These are phyloP conservation scores for Volucella zonaria DNA, from an alignment of 2,888 invertebrate species.

Conservation along the genomic window DNA sequence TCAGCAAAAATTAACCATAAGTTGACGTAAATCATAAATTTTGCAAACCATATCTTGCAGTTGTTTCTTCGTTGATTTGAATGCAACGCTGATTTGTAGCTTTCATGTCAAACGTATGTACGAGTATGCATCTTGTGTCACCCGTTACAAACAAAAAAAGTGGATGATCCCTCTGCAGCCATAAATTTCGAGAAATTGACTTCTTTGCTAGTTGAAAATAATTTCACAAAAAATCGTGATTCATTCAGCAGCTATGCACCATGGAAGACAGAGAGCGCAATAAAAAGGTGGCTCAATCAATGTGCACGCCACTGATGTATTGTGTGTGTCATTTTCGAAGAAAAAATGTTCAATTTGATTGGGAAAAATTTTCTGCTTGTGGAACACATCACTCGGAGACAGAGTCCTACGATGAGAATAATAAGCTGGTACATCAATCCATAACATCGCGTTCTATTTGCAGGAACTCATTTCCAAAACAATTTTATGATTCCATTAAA, in stretches of 20 bases:
- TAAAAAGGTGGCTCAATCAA: slow-evolving; percentile 26
- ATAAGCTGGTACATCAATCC: slow-evolving; percentile 55
- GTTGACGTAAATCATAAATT: neutral
- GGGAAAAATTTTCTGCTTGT: slow-evolving; percentile 45
- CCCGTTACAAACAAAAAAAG: slow-evolving; percentile 11
- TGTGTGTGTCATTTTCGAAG: slow-evolving; percentile 17
- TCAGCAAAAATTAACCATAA: too few species aligned
- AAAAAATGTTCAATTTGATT: slow-evolving; percentile 24
- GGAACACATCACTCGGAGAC: slow-evolving; percentile 14
- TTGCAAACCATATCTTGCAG: too few species aligned
- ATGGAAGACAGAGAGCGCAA: neutral
- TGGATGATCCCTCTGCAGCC: slow-evolving; percentile 30
- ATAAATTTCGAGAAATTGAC: slow-evolving; percentile 72
- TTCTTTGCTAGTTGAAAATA: slow-evolving; percentile 50
- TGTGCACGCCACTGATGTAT: slow-evolving; percentile 59
- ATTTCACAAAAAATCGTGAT: slow-evolving; percentile 68
- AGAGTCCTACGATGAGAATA: slow-evolving; percentile 54
- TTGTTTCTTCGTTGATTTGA: too few species aligned
- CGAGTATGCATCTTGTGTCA: slow-evolving; percentile 4
- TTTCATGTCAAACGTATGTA: slow-evolving; percentile 54
- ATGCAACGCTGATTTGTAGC: slow-evolving; percentile 22
- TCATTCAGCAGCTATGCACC: slow-evolving; percentile 41
- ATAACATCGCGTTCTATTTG: slow-evolving; percentile 63
- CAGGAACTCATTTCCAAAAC: neutral
- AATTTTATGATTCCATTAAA: too few species aligned